Evolutionary conservation across 2,888 invertebrate genomes (phyloP).

Genomic region (Euplagia quadripunctaria): DNA sequence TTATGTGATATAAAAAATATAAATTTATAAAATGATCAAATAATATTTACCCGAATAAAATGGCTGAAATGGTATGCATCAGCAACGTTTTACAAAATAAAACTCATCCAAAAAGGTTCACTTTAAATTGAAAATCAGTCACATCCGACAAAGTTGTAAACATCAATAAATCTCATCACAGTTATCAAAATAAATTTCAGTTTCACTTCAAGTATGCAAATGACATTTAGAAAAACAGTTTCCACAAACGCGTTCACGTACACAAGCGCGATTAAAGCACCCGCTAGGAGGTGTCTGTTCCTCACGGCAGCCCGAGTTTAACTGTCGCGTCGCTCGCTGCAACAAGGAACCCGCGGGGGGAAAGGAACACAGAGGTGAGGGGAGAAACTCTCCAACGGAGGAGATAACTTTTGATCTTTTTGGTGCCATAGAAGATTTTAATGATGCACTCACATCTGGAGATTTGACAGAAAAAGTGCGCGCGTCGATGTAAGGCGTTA

Average conservation of each 20-base stretch:
- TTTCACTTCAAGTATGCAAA: conserved; percentile 83
- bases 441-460: conserved; percentile 86
- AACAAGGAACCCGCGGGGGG: conserved; percentile 70
- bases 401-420: conserved; percentile 87
- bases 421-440: conserved; percentile 84
- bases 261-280: conserved; percentile 65
- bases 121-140: conserved; percentile 60
- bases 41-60: conserved; percentile 53
- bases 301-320: conserved; percentile 71
- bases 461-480: conserved; percentile 81
- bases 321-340: conserved; percentile 71
- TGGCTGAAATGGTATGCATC: conserved; percentile 48
- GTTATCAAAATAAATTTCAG: conserved; percentile 71
- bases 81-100: conserved; percentile 60
- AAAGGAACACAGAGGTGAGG: conserved; percentile 69
- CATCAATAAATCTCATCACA: conserved; percentile 70
- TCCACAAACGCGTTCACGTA: conserved; percentile 61
- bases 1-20: conserved; percentile 21
- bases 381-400: conserved; percentile 76
- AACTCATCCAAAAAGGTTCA: conserved; percentile 69
- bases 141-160: conserved; percentile 59
- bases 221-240: conserved; percentile 79
- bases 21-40: conserved; percentile 28
- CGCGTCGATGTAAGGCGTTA: conserved; percentile 80
- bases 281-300: conserved; percentile 59